Evolutionary conservation across 2,113 vertebrate genomes (phyloP), one percentile per base, ranked within the genome.

Genomic region (Gadus macrocephalus): DNA sequence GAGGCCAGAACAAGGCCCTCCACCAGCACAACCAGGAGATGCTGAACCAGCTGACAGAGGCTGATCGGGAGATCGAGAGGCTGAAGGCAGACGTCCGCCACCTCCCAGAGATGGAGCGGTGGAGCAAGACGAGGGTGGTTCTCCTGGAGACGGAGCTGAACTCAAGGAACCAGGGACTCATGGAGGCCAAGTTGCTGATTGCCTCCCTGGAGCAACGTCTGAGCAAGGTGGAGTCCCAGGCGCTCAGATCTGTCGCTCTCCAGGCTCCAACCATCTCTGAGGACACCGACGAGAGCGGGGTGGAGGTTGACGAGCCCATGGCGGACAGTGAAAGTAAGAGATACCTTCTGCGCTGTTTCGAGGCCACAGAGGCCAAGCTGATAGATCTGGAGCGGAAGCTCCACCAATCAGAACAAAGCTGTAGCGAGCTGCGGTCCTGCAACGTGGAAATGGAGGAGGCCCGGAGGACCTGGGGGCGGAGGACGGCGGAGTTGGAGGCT

Each of bases 11-110:
- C 6, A 62, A 85, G 56, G 84, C 83, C 4, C 84, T 91, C 27
- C 71, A 89, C 71, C 90, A 86, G 61, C 85, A 71, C 35, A 90
- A 85, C 81, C 89, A 91, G 73, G 90, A 91, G 80, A 88, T 91
- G 82, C 64, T 91, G 0, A 88, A 91, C 85, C 89, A 91, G 53
- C 81, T 91, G 77, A 90, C 83, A 0, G 90, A 91, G 81, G 89
- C 89, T 0, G 88, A 91, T 82, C 63, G 84, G 0, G 89, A 91
- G 83, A 89, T 91, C 0, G 87, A 85, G 56, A 64, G 83, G 56
- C 86, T 91, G 62, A 85, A 83, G 16, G 70, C 55, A 1, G 86
- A 90, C 79, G 81, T 91, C 7, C 19, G 69, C 17, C 78, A 64
- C 72, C 66, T 85, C n/a, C 74, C 76, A 2, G 83, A 88, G 20